phyloP scores from a whole-genome alignment of 1,140 invertebrate genomes.

The Temnothorax curvispinosus region DNA sequence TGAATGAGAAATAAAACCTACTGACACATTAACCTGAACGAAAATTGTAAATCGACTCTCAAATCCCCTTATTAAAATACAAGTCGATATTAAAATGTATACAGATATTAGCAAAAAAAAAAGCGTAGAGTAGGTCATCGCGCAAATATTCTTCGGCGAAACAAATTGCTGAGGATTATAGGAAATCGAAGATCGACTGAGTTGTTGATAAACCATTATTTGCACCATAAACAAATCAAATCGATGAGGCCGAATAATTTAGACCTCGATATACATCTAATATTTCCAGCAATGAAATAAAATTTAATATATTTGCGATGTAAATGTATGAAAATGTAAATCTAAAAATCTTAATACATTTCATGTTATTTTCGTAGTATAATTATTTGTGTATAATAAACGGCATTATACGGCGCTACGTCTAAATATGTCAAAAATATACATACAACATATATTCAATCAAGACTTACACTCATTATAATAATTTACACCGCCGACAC shows the following conservation, averaged over 20 bases:
- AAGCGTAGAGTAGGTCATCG: slow-evolving; percentile 8
- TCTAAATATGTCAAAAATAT: not conserved
- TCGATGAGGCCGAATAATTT: not conserved
- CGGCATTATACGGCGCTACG: not conserved
- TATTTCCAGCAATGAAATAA: not conserved
- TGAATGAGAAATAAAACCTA: slow-evolving; percentile 4
- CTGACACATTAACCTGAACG: not conserved
- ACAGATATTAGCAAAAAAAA: slow-evolving; percentile 24
- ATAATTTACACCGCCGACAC: not conserved
- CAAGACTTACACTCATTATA: not conserved
- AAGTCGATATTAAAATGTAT: slow-evolving; percentile 14
- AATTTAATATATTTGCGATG: not conserved
- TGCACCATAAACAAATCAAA: slow-evolving; percentile 29
- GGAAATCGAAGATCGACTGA: slow-evolving; percentile 29
- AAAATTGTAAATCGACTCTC: slow-evolving; percentile 35
- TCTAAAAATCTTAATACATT: not conserved
- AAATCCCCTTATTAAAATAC: slow-evolving; percentile 29
- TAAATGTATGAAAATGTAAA: not conserved
- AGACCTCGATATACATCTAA: not conserved
- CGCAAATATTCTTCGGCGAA: slow-evolving; percentile 3
- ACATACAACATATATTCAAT: not conserved
- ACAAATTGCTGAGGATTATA: slow-evolving; percentile 38
- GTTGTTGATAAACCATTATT: slow-evolving; percentile 29
- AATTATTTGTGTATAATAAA: not conserved
- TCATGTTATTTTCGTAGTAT: not conserved